Conservation (phyloP, 2,797 vertebrate genomes). For the Sebastes itinus region DNA sequence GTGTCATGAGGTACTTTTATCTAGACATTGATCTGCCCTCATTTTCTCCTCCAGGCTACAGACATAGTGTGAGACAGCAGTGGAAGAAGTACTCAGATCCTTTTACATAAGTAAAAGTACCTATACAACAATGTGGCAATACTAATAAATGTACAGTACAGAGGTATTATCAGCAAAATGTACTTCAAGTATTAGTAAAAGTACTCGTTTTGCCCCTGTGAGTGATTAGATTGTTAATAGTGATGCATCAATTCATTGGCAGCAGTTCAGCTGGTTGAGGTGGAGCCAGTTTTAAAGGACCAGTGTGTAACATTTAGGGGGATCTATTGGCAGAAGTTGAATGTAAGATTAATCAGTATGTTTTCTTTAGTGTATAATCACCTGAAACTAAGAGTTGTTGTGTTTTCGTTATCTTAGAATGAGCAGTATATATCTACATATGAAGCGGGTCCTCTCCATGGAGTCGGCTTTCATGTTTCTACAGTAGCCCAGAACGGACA, state of each 20-base stretch:
- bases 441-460: accelerated
- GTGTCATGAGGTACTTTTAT: conserved; percentile 52
- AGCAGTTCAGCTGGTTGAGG: background rate
- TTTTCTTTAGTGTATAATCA: too few species aligned
- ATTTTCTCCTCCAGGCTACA: conserved; percentile 22
- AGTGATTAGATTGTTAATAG: background rate
- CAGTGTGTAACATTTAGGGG: too few species aligned
- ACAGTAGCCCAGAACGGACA: too few species aligned
- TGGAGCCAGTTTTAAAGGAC: background rate
- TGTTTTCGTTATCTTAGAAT: too few species aligned
- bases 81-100: background rate
- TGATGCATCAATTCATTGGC: background rate
- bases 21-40: conserved; percentile 31
- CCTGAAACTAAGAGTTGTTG: too few species aligned
- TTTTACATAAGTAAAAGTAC: background rate
- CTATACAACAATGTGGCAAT: background rate
- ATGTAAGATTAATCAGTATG: too few species aligned
- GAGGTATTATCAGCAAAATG: background rate
- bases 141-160: background rate
- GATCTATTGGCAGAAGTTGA: too few species aligned
- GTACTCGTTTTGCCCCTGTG: background rate
- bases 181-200: background rate
- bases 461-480: accelerated
- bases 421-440: too few species aligned
- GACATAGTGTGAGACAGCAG: background rate